These are phyloP conservation scores for Pipistrellus kuhlii DNA, from an alignment of 2,797 vertebrate species.

Conservation along the genomic window DNA sequence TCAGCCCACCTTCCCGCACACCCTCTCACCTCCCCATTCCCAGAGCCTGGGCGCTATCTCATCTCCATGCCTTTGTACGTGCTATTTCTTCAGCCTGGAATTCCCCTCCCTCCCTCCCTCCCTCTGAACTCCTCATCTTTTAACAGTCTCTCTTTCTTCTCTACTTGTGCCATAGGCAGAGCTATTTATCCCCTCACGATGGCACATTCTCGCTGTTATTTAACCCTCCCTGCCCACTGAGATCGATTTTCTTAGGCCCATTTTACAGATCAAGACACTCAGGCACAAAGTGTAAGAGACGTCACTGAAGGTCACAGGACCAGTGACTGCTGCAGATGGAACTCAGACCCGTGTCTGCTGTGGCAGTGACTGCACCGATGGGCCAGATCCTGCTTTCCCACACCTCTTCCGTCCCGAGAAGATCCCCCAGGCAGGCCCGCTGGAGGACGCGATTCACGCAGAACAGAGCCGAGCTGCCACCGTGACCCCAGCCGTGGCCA, in stretches of 20 bases:
- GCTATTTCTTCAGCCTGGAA: background rate
- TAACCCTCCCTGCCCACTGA: background rate
- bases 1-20: background rate
- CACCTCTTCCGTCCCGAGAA: background rate
- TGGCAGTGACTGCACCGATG: rapidly evolving
- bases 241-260: background rate
- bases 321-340: background rate
- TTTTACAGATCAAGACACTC: background rate
- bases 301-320: too few relatives aligned
- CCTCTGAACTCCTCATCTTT: background rate
- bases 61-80: too few relatives aligned
- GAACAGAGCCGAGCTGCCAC: background rate
- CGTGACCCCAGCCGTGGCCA: background rate
- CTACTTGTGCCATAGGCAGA: background rate
- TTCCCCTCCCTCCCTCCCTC: background rate
- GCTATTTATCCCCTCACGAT: background rate
- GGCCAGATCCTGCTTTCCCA: background rate
- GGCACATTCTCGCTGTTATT: background rate
- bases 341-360: background rate
- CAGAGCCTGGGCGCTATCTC: background rate
- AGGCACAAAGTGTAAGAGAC: background rate
- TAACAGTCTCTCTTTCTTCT: background rate
- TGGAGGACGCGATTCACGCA: background rate
- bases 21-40: background rate
- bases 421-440: background rate